Percentiles rank a stretch among this genome's conserved stretches.
Conservation (phyloP, 2,888 invertebrate species). For the Carpatolechia fugitivella region DNA sequence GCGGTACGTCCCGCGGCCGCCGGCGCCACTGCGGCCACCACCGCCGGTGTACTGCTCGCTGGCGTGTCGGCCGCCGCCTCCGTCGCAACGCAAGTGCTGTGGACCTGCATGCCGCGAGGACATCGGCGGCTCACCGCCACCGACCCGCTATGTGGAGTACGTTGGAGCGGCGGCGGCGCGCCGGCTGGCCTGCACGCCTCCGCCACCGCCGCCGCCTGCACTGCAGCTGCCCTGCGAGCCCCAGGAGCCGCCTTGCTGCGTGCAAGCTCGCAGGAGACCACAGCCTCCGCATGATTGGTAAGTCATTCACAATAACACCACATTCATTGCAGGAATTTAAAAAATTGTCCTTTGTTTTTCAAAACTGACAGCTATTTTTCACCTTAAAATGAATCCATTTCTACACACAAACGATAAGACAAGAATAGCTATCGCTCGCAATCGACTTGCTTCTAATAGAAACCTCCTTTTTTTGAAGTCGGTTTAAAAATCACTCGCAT, state of each 20-base stretch:
- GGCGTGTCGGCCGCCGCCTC: constrained; percentile 67
- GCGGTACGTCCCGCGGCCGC: constrained; percentile 83
- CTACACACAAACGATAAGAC: no score
- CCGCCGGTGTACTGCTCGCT: constrained; percentile 79
- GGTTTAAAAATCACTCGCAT: not conserved
- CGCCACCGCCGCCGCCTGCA: constrained; percentile 71
- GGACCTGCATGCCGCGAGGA: constrained; percentile 72
- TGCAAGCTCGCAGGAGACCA: constrained; percentile 77
- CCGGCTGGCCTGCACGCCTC: constrained; percentile 75
- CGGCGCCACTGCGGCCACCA: constrained; percentile 65
- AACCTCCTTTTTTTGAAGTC: no score
- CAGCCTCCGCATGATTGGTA: constrained; percentile 80
- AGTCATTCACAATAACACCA: constrained; percentile 36
- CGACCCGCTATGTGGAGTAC: constrained; percentile 80
- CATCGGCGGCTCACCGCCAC: constrained; percentile 64
- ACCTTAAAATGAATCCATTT: no score
- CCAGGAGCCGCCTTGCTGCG: constrained; percentile 78
- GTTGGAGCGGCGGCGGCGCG: constrained; percentile 82
- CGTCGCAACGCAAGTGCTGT: constrained; percentile 66
- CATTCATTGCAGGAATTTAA: no score
- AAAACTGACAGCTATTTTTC: no score
- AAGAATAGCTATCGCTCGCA: no score
- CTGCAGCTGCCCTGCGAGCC: constrained; percentile 71
- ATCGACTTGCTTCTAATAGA: no score
- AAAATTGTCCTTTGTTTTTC: no score